Conservation (phyloP, 2,113 vertebrate genomes). For the Lonchura striata region DNA sequence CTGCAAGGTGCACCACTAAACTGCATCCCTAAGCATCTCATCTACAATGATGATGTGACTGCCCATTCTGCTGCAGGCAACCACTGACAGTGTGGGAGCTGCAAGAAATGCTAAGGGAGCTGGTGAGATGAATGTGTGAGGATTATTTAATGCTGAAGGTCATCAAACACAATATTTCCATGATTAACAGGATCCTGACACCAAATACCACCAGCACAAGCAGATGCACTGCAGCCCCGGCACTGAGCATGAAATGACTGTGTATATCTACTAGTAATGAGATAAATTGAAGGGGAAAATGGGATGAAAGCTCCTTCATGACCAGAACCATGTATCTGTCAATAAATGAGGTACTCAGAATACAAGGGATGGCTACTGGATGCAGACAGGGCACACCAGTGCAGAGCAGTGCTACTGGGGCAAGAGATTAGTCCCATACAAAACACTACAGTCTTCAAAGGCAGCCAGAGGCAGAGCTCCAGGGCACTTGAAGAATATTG, state of each 20-base stretch:
- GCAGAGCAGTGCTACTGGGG: neutral
- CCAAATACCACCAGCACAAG: neutral
- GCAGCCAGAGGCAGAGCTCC: neutral
- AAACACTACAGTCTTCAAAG: fast-evolving
- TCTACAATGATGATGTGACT: neutral
- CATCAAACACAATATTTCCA: neutral
- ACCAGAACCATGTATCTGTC: neutral
- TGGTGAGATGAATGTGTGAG: neutral
- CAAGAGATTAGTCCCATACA: neutral
- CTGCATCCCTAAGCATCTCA: neutral
- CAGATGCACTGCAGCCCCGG: neutral
- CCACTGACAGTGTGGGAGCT: neutral
- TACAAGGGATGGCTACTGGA: neutral
- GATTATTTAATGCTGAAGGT: neutral
- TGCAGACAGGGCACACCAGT: fast-evolving
- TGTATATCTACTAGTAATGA: neutral
- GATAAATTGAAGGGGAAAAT: neutral
- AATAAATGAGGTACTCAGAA: neutral
- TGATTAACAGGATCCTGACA: neutral
- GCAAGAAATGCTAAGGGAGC: neutral
- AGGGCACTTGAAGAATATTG: neutral
- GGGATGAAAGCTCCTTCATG: neutral
- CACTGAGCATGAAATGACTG: neutral
- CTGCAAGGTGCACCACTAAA: neutral
- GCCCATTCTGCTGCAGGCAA: neutral